A percentile compares a stretch with the other conserved stretches of the same genome.
Conservation (phyloP, 2,113 vertebrate genomes). For the Chelonoidis abingdonii region DNA sequence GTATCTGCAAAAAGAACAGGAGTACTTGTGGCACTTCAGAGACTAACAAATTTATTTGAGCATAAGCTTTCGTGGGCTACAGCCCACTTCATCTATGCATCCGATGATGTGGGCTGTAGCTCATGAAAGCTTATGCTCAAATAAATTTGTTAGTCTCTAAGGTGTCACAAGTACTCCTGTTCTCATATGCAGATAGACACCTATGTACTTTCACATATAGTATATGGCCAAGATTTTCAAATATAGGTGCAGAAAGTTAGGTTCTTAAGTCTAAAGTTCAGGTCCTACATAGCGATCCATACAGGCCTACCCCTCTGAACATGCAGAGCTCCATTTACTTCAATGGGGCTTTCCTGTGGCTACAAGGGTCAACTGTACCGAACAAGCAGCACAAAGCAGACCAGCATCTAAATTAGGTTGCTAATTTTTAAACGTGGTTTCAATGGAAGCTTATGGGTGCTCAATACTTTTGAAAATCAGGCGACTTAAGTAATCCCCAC, state of each 20-base stretch:
- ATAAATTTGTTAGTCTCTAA: no score
- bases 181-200: background rate
- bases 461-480: background rate
- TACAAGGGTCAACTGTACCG: background rate
- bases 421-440: background rate
- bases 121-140: no score
- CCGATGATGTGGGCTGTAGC: no score
- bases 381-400: background rate
- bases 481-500: background rate
- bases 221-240: background rate
- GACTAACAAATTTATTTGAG: no score
- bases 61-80: no score
- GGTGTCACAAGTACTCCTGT: no score
- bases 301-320: background rate
- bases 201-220: background rate
- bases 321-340: background rate
- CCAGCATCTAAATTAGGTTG: background rate
- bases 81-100: no score
- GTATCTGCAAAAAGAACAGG: no score
- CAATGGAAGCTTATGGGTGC: background rate
- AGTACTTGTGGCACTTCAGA: no score
- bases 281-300: background rate
- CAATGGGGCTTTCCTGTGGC: background rate
- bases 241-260: background rate
- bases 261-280: background rate